Base-by-base conservation (phyloP, 1,140 invertebrate species). In the Archivesica marissinica region DNA sequence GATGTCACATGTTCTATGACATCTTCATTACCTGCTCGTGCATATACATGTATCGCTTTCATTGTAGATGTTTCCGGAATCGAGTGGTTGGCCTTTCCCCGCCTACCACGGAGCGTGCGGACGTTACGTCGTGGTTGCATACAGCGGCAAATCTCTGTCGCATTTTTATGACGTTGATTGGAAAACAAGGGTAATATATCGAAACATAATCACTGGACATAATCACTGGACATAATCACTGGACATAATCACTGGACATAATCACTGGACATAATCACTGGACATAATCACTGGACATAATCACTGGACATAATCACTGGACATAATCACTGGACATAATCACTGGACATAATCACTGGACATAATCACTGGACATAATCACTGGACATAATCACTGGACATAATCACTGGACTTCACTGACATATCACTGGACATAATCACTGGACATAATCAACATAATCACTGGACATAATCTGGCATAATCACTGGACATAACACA, bases 61-160 rank as follows among this genome's bases (percentile, higher is more conserved):
- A 96, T n/a, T n/a, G n/a, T n/a, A n/a, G 96, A 94, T 96, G 68
- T 95, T 96, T 89, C 90, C 95, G 54, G 90, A 94, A n/a, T 89
- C 93, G 61, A 91, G 95, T 79, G 95, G 95, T 28, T 97, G 96
- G 96, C 96, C 96, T 54, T 96, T 97, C 85, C 96, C 97, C 33
- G 94, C 94, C 87, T 96, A 96, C 92, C 94, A 94, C 80, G 96
- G 97, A 56, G 95, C 96, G n/a, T 97, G 96, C 94, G 97, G 97
- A 13, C 92, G 96, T 44, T 87, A 95, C 11, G 93, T 96, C 82
- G 93, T 96, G 23, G 95, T 96, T 88, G 95, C 96, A 90, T 95
- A 96, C 93, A 94, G 95, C 77, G 96, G 96, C 11, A 86, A 90
- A 86, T 93, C 95, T n/a, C 89, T 97, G 15, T 91, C 93, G n/a